A percentile compares a stretch with the other conserved stretches of the same genome.
Conservation (phyloP, 2,113 vertebrate genomes). For the Martes martes region DNA sequence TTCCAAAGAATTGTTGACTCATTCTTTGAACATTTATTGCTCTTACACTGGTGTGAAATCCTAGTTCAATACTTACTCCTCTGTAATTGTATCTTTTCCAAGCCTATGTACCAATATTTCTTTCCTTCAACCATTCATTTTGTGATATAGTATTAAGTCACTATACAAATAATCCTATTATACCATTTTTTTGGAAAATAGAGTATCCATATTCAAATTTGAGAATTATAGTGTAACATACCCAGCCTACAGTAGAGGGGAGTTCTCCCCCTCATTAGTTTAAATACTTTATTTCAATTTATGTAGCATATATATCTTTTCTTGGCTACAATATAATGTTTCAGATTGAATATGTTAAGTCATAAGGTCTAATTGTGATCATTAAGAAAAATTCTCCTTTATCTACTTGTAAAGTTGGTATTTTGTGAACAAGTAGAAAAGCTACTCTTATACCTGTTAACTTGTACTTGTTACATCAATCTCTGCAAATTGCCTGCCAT, state of each 20-base stretch:
- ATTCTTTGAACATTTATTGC: background rate
- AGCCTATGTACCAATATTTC: background rate
- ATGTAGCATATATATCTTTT: background rate
- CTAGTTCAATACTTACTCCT: background rate
- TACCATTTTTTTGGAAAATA: background rate
- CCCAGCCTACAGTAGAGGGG: rapidly evolving
- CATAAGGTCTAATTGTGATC: background rate
- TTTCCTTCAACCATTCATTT: background rate
- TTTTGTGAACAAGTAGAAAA: background rate
- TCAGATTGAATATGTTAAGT: background rate
- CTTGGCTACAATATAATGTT: background rate
- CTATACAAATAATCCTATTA: background rate
- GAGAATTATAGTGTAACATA: background rate
- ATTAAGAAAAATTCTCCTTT: background rate
- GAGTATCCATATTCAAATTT: background rate
- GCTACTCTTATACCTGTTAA: background rate
- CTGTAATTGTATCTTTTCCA: background rate
- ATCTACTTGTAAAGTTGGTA: background rate
- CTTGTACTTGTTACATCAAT: background rate
- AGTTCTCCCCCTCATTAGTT: background rate
- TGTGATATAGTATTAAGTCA: background rate
- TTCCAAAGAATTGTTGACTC: background rate
- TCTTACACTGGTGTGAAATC: background rate
- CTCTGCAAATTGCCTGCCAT: background rate
- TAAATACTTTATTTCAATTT: background rate